Evolutionary conservation across 2,797 vertebrate genomes (phyloP), one percentile per base, ranked within the genome.

Genomic region (Ctenopoma kingsleyae): DNA sequence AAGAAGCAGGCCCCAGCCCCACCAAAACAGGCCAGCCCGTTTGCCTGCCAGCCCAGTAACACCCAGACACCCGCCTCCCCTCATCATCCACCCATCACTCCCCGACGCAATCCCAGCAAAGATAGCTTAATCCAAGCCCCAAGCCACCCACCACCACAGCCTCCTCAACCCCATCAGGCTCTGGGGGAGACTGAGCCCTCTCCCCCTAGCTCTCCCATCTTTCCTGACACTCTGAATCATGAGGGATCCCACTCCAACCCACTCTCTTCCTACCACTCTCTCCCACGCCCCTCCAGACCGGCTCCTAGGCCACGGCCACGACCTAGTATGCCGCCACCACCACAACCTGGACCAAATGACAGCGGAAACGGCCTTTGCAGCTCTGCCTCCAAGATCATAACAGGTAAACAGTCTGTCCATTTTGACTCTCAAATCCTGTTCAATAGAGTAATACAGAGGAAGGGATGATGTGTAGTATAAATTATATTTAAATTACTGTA

Each of bases 81-180:
- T 10, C 68, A 89, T 55, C 55, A 93, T 32, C 93, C 93, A 16
- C 86, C 93, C 6, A 84, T 94, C 1, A 61, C 73, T 1, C 94
- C 95, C 6, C 94, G 97, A 9, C 94, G 97, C 55, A 89, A 91
- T 13, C 89, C 95, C 35, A 90, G 91, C 87, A 96, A 92, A 90
- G 94, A 96, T 1, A 74, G 90, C 73, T 91, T 90, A 0, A 94
- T 98, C 58, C 97, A 98, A 1, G 96, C 96, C 0, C 98, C 98
- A n/a, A 96, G 16, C 84, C 97, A 98, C 77, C 97, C 97, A 0
- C 97, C 97, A 0, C 98, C 98, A 0, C 97, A 98, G 76, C 98
- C 88, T 22, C 79, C 98, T 92, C 0, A 94, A 93, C 67, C 96
- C 70, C 78, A 89, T 0, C 76, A 54, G 40, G 41, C 49, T n/a